Base-by-base conservation (phyloP, 2,888 invertebrate species). In the Protodeltote pygarga region DNA sequence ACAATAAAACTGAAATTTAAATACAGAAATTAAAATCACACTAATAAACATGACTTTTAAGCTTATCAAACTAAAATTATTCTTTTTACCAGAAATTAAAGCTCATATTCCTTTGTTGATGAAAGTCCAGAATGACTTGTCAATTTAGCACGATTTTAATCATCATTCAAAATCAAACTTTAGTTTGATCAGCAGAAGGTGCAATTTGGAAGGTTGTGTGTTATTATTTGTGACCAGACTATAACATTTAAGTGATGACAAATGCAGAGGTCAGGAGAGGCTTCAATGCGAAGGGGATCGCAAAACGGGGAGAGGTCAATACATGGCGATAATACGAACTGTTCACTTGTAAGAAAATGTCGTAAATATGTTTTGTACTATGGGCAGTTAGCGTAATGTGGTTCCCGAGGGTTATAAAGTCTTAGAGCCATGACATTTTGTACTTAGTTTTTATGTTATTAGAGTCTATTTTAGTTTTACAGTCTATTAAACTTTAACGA, bases 171-270 rank as follows among this genome's bases (percentile, higher is more conserved):
- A 51, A 52, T 13, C 35, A 6, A 29, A 20, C 49, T 48, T 37
- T 73, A 35, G 1, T 0, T 0, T 0, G 0, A 0, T 10, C 1
- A 0, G 0, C 0, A 8, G 45, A 67, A 29, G 34, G 42, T 57
- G 0, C 5, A n/a, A 25, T 45, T 66, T 65, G 11, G 21, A 0
- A 1, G 33, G 24, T 15, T 14, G 21, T 25, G 6, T 11, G 1
- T 6, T 24, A 25, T 46, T 70, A 62, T 58, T 65, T 69, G 63
- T 70, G 66, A 67, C 64, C 45, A 63, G 64, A 70, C 65, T 68
- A 70, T 73, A 62, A 63, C 53, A 53, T 64, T 47, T 68, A 68
- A 69, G 65, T 71, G 71, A 70, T 65, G 70, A 68, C 60, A 61
- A 75, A 66, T 68, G 62, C 60, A 62, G 54, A 59, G 74, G 72